These are phyloP conservation scores for Andrena praecox DNA, from an alignment of 2,888 invertebrate species.

Conservation along the genomic window DNA sequence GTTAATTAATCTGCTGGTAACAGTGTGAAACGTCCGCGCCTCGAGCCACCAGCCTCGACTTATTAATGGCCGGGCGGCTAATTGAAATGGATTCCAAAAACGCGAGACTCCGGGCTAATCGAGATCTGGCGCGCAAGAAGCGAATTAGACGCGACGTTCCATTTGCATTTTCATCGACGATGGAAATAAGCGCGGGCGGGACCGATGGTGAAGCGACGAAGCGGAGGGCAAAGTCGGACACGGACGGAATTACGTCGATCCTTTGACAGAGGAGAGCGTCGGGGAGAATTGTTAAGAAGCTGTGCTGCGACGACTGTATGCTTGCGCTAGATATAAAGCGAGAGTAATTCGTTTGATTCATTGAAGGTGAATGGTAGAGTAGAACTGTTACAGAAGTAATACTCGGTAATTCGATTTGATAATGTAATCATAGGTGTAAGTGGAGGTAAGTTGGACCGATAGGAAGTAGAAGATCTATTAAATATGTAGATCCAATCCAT, in stretches of 20 bases:
- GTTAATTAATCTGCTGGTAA: conserved; percentile 45
- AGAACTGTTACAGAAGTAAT: neutral
- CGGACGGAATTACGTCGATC: neutral
- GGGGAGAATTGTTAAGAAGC: neutral
- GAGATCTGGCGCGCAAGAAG: conserved; percentile 12
- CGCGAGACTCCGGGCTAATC: conserved; percentile 19
- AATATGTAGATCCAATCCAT: neutral
- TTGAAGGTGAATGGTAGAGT: neutral
- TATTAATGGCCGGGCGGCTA: conserved; percentile 29
- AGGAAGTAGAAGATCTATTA: neutral
- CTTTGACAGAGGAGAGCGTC: neutral
- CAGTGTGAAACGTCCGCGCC: neutral
- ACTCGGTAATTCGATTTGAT: neutral
- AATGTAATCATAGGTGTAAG: neutral
- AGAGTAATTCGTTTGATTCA: too few relatives aligned
- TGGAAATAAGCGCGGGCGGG: conserved; percentile 18
- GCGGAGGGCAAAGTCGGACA: neutral
- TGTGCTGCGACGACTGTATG: too few relatives aligned
- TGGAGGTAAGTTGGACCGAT: neutral
- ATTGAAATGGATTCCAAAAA: conserved; percentile 23
- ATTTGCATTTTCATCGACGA: conserved; percentile 43
- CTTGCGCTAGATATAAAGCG: too few relatives aligned
- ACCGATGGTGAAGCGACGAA: neutral
- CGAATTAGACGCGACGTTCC: conserved; percentile 23
- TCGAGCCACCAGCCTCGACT: neutral